Percentiles rank a stretch among this genome's conserved stretches.
These are phyloP conservation scores for Ypsolopha scabrella DNA, from an alignment of 2,888 invertebrate species.

Conservation along the genomic window DNA sequence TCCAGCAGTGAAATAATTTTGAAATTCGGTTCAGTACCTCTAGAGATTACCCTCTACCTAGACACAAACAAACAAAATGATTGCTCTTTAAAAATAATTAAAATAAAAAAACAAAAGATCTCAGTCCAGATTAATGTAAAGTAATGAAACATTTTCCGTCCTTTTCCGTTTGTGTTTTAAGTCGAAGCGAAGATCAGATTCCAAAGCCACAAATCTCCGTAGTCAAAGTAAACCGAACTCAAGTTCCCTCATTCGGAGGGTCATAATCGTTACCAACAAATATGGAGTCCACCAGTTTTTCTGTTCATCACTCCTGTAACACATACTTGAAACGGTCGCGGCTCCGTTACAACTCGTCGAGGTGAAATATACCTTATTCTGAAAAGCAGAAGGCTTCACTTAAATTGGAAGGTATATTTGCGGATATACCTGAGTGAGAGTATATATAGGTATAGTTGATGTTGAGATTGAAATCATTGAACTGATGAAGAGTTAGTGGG, in stretches of 20 bases:
- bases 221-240: not conserved
- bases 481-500: not conserved
- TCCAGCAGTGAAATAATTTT: too few species aligned
- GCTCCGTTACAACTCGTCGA: conserved; percentile 29
- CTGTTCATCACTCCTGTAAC: conserved; percentile 28
- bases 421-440: not conserved
- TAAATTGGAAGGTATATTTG: not conserved
- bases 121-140: too few species aligned
- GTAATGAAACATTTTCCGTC: too few species aligned
- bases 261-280: conserved; percentile 44
- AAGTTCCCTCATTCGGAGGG: conserved; percentile 24
- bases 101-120: too few species aligned
- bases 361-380: not conserved
- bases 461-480: not conserved
- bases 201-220: not conserved
- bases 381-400: not conserved
- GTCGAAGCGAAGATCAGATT: not conserved
- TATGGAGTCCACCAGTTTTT: conserved; percentile 47
- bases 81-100: too few species aligned
- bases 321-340: conserved; percentile 39
- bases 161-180: not conserved
- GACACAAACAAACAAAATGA: too few species aligned
- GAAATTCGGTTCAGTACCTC: too few species aligned
- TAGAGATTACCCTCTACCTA: too few species aligned
- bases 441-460: not conserved